Conservation (phyloP, 2,113 vertebrate genomes). For the Pachypanchax playfairii region DNA sequence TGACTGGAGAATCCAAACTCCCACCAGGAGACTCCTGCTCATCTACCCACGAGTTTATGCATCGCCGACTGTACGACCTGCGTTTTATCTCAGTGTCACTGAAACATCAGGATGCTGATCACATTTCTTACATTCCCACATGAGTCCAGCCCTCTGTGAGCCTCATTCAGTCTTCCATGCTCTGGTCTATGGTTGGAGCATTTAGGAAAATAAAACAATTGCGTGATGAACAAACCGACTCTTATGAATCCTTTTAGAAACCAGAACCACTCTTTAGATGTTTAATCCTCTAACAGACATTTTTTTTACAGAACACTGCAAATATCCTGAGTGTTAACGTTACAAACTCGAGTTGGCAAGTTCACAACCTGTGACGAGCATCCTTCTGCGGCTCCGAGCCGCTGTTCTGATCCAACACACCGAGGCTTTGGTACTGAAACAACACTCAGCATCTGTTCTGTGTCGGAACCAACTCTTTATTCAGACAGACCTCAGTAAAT, state of each 20-base stretch:
- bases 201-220: constrained; percentile 22
- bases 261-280: neutral
- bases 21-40: constrained; percentile 1
- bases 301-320: constrained; percentile 14
- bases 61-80: constrained; percentile 45
- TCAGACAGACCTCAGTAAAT: too few relatives aligned
- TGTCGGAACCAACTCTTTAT: neutral
- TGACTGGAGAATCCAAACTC: constrained; percentile 22
- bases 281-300: neutral
- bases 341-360: constrained; percentile 32
- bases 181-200: constrained; percentile 28
- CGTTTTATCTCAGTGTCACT: constrained; percentile 48
- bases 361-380: too few relatives aligned
- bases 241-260: constrained; percentile 20
- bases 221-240: constrained; percentile 37
- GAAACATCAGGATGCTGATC: constrained; percentile 26
- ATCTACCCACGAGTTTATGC: constrained; percentile 20
- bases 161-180: constrained; percentile 23
- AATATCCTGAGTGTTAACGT: constrained; percentile 18
- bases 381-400: constrained; percentile 19
- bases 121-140: constrained; percentile 41
- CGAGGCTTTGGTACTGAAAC: constrained; percentile 66
- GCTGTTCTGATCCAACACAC: constrained; percentile 36
- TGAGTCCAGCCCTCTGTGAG: constrained; percentile 40
- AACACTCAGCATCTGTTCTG: neutral